Base-by-base conservation (phyloP, 2,113 vertebrate genomes). In the Phaethon lepturus region DNA sequence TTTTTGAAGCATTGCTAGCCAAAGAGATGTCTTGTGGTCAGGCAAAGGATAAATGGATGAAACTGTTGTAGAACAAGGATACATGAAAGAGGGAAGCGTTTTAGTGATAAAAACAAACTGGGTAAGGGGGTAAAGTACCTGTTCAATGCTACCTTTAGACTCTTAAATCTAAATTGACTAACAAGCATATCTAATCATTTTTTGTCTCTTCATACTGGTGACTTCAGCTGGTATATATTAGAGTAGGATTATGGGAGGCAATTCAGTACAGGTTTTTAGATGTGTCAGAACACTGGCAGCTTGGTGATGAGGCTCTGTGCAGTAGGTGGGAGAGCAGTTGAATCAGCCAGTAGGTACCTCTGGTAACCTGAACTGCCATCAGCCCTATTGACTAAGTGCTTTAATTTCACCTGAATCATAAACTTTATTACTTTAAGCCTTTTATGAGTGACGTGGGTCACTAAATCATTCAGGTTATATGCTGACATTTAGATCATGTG, bases 291-390 rank as follows among this genome's bases (percentile, higher is more conserved):
- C 6, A 10, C 15, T n/a, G 25, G 40, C 24, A 80, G 9, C 15
- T 64, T 0, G 0, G 24, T 75, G 58, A 11, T 68, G 23, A 50
- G 17, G 25, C 15, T 50, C 38, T 87, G 42, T 49, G 59, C 6
- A 40, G 40, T 23, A 38, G n/a, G 12, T 47, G 29, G 33, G 28
- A 85, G 42, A 79, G 45, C 31, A 79, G 6, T 72, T 55, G 9
- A 6, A 49, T 88, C 29, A 80, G 31, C 25, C 75, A 16, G 63
- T 64, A 25, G 29, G 3, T 64, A 6, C 63, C 22, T 66, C 58
- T 38, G 16, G 25, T 82, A 52, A 88, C 20, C 42, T 52, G 45
- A 81, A 60, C 80, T 69, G 25, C 68, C 73, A n/a, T 92, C 20
- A 38, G 11, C 33, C n/a, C 6, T 13, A 11, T 47, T 83, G 42